These are phyloP conservation scores for Petrosia ficiformis DNA, from an alignment of 37 sponge, comb jelly and placozoan species.

Conservation along the genomic window DNA sequence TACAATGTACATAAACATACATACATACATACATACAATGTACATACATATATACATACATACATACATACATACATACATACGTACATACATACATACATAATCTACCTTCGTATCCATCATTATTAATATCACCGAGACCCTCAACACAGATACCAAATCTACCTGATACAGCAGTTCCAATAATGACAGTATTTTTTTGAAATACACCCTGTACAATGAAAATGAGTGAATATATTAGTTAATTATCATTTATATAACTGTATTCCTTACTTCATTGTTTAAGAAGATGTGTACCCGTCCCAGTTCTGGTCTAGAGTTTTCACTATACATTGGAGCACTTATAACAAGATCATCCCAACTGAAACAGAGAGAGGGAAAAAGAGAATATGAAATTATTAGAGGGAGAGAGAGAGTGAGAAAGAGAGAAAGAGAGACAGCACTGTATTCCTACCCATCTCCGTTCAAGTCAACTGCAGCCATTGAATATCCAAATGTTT, in stretches of 20 bases:
- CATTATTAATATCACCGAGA: constrained; percentile 23
- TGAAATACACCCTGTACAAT: not conserved
- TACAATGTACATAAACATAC: too few relatives aligned
- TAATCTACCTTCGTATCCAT: constrained; percentile 20
- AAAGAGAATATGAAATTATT: too few relatives aligned
- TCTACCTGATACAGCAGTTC: not conserved
- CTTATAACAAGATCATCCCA: constrained; percentile 13
- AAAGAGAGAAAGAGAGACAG: too few relatives aligned
- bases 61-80: too few relatives aligned
- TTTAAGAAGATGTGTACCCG: not conserved
- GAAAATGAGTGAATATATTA: not conserved
- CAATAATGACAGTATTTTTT: constrained; percentile 1
- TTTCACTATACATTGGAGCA: constrained; percentile 14
- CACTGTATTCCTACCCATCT: constrained; percentile 44
- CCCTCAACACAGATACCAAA: constrained; percentile 8
- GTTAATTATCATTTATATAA: not conserved
- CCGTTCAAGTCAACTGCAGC: constrained; percentile 35
- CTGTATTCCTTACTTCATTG: not conserved
- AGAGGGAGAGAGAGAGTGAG: too few relatives aligned
- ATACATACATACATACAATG: too few relatives aligned
- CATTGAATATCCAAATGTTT: constrained; percentile 34
- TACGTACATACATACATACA: too few relatives aligned
- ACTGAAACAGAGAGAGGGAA: not conserved
- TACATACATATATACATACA: too few relatives aligned
- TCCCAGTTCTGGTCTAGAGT: not conserved